Conservation (phyloP, 2,888 invertebrate genomes). For the Heliconius cydno region DNA sequence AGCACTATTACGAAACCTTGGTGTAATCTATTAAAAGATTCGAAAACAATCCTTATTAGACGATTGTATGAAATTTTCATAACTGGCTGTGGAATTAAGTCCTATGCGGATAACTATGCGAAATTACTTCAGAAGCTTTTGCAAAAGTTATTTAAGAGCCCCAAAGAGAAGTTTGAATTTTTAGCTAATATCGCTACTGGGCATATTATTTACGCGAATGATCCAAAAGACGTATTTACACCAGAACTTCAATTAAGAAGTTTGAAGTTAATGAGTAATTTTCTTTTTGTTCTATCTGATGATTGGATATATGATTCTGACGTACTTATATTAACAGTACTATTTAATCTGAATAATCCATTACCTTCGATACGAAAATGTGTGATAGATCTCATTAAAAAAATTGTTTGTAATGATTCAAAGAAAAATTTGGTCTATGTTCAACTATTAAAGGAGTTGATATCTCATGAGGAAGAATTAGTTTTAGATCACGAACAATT, state of each 20-base stretch:
- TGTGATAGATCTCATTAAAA: constrained; percentile 80
- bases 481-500: constrained; percentile 87
- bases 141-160: constrained; percentile 68
- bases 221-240: constrained; percentile 73
- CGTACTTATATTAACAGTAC: constrained; percentile 79
- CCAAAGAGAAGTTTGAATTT: constrained; percentile 80
- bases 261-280: constrained; percentile 70
- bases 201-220: constrained; percentile 71
- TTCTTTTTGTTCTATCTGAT: constrained; percentile 58
- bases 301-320: constrained; percentile 74
- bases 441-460: constrained; percentile 75
- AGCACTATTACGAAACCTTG: constrained; percentile 67
- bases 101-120: constrained; percentile 67
- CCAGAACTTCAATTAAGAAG: constrained; percentile 80
- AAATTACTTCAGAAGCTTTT: constrained; percentile 74
- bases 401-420: constrained; percentile 60
- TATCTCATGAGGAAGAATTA: constrained; percentile 83
- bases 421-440: constrained; percentile 70
- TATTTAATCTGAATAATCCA: constrained; percentile 83
- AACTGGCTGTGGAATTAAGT: constrained; percentile 73
- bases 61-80: constrained; percentile 77
- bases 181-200: constrained; percentile 83
- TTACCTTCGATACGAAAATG: constrained; percentile 81
- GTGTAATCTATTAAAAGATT: constrained; percentile 72
- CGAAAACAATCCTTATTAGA: constrained; percentile 68